These are phyloP conservation scores for Spisula subtruncata DNA, from an alignment of 2,888 invertebrate species.

Conservation along the genomic window DNA sequence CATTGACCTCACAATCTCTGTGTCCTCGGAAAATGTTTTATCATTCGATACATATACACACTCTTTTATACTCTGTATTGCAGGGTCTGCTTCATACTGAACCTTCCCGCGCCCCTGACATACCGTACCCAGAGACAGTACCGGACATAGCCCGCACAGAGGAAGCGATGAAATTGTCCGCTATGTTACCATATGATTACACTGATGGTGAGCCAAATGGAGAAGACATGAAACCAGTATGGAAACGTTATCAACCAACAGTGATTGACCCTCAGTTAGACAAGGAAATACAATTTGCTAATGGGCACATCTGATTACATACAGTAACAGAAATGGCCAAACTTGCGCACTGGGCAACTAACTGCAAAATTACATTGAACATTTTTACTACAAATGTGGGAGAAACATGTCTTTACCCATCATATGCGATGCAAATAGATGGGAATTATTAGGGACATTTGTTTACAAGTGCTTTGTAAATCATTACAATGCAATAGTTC, in stretches of 20 bases:
- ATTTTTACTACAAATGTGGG: too few relatives aligned
- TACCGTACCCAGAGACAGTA: constrained; percentile 58
- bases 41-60: background rate
- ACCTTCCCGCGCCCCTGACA: background rate
- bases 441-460: too few relatives aligned
- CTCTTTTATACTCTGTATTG: background rate
- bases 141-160: constrained; percentile 74
- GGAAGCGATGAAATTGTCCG: constrained; percentile 72
- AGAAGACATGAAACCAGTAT: constrained; percentile 69
- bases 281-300: constrained; percentile 31
- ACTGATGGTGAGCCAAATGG: constrained; percentile 75
- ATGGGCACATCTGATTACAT: constrained; percentile 51
- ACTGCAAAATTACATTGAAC: too few relatives aligned
- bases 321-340: too few relatives aligned
- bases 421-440: too few relatives aligned
- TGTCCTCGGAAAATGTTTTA: too few relatives aligned
- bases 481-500: too few relatives aligned
- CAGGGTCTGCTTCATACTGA: background rate
- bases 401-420: too few relatives aligned
- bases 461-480: too few relatives aligned
- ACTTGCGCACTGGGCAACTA: too few relatives aligned
- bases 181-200: constrained; percentile 73
- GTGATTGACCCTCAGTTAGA: constrained; percentile 19
- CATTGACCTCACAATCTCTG: too few relatives aligned
- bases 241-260: constrained; percentile 47